Percentiles rank a stretch among this genome's conserved stretches.
Conservation (phyloP, 2,113 vertebrate genomes). For the Talpa occidentalis region DNA sequence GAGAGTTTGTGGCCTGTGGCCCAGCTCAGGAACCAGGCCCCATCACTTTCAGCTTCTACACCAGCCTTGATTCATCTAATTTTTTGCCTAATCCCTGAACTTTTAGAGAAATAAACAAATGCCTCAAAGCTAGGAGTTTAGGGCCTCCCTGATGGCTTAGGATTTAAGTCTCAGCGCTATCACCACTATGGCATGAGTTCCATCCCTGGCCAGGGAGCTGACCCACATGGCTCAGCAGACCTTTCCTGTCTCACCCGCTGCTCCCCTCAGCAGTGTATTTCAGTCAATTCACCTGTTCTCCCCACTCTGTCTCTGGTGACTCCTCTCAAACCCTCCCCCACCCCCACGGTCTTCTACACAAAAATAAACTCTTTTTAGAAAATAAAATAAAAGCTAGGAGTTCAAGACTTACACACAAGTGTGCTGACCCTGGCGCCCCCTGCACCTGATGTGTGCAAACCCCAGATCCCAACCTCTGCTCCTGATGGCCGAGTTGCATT, state of each 20-base stretch:
- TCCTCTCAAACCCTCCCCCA: no score
- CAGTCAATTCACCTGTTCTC: no score
- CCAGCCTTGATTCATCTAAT: neutral
- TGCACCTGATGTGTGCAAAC: neutral
- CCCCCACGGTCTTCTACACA: no score
- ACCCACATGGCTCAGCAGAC: no score
- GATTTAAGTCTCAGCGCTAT: no score
- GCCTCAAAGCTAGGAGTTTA: neutral
- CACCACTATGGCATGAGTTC: no score
- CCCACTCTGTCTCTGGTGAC: no score
- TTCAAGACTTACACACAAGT: neutral
- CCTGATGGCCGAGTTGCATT: neutral
- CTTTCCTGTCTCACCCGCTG: no score
- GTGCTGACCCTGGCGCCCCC: neutral
- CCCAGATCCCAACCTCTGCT: neutral
- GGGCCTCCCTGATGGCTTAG: no score
- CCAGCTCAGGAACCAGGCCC: neutral
- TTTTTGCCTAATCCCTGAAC: neutral
- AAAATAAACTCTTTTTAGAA: no score
- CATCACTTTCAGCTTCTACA: neutral
- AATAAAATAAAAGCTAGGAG: neutral
- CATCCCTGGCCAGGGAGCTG: no score
- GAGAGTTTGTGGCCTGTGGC: neutral
- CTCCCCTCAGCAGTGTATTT: no score
- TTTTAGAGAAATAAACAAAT: neutral